These are phyloP conservation scores for Stigmatopora argus DNA, from an alignment of 2,113 vertebrate genomes.

Conservation along the genomic window DNA sequence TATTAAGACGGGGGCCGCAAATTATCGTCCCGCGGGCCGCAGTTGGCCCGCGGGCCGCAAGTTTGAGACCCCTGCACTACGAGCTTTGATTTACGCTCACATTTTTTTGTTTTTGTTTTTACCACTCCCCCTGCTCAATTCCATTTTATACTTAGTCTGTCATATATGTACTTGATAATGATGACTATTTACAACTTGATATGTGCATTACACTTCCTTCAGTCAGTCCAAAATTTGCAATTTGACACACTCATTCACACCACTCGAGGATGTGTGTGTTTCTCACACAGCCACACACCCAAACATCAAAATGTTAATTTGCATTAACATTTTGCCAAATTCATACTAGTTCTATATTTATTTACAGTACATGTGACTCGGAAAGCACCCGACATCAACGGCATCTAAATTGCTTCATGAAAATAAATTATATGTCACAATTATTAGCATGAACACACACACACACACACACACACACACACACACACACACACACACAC, in stretches of 20 bases:
- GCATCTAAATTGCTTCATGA: conserved; percentile 34
- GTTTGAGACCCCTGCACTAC: no score
- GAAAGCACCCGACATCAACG: conserved; percentile 39
- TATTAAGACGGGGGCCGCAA: no score
- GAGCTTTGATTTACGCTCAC: conserved; percentile 21
- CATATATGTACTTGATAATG: not conserved
- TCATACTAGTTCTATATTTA: conserved; percentile 6
- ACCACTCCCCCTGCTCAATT: not conserved
- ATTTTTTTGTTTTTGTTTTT: not conserved
- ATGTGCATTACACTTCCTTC: not conserved
- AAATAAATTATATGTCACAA: conserved; percentile 32
- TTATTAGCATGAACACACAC: conserved; percentile 36
- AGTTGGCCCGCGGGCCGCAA: no score
- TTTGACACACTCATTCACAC: not conserved
- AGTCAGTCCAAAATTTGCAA: not conserved
- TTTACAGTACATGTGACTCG: conserved; percentile 38
- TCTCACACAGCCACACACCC: not conserved
- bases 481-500: conserved; percentile 6
- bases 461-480: no score
- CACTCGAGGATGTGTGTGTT: not conserved
- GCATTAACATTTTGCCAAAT: conserved; percentile 21
- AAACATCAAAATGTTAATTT: conserved; percentile 48
- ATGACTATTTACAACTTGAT: not conserved
- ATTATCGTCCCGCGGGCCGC: no score
- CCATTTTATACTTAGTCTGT: not conserved